phyloP scores from a whole-genome alignment of 2,113 vertebrate species.

The Procapra przewalskii region DNA sequence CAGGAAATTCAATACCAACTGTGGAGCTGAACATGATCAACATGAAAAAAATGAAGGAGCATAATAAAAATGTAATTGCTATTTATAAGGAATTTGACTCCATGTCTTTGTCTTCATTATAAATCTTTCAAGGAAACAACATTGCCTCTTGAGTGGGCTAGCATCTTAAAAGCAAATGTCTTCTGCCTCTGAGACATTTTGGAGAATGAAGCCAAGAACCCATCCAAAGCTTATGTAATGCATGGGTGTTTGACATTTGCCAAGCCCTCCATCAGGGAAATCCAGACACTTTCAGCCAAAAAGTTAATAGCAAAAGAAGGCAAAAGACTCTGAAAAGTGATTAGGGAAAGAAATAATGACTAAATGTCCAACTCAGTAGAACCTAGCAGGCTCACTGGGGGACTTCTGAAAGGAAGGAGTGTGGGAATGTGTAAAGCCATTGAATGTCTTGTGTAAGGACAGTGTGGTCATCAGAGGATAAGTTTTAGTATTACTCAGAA shows the following conservation, averaged over 20 bases:
- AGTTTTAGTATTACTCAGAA: conserved; percentile 54
- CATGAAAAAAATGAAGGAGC: not conserved
- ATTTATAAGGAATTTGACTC: not conserved
- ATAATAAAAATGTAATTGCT: not conserved
- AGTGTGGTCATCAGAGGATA: conserved; percentile 14
- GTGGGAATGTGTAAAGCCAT: not conserved
- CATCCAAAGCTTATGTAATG: not conserved
- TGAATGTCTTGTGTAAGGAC: conserved; percentile 31
- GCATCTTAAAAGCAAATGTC: not conserved
- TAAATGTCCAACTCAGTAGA: not conserved
- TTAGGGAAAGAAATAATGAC: not conserved
- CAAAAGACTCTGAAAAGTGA: not conserved
- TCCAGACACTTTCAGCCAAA: not conserved
- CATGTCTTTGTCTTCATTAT: not conserved
- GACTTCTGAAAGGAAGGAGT: not conserved
- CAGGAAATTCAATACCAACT: not conserved
- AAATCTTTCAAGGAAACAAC: not conserved
- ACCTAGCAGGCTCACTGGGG: not conserved
- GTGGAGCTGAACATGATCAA: not conserved
- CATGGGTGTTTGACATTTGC: not conserved
- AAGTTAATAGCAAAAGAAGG: not conserved
- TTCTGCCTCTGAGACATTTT: not conserved
- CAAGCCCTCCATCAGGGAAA: not conserved
- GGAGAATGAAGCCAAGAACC: not conserved
- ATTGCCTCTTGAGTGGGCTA: not conserved